Evolutionary conservation across 2,888 invertebrate species (phyloP).

Genomic region (Syrista parreyssii): DNA sequence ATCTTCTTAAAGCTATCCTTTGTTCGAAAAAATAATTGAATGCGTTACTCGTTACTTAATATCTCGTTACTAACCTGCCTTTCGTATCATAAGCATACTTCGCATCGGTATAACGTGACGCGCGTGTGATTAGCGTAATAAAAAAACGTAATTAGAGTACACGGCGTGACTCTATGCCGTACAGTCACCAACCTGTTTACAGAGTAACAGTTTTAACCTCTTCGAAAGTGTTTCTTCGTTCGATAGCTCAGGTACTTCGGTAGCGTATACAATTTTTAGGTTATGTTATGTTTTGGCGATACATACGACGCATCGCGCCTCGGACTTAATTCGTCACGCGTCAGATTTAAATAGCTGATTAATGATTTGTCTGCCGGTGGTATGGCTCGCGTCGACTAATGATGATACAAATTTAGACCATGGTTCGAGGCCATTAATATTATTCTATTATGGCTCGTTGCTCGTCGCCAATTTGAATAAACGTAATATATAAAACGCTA

Average conservation of each 20-base stretch:
- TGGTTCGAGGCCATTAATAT: neutral
- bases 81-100: neutral
- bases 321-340: neutral
- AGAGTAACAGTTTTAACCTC: neutral
- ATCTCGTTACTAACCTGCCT: neutral
- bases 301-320: neutral
- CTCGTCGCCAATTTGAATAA: neutral
- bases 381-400: neutral
- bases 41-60: neutral
- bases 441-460: neutral
- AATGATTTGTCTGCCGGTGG: neutral
- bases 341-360: neutral
- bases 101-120: neutral
- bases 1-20: neutral
- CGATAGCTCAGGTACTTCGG: neutral
- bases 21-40: neutral
- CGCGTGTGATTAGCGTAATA: neutral
- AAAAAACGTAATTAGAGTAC: neutral
- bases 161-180: neutral
- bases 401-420: neutral
- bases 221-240: neutral
- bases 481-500: neutral
- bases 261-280: neutral
- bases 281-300: neutral
- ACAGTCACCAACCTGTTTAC: neutral